phyloP scores from a whole-genome alignment of 2,113 vertebrate genomes.

The Trogon melanurus region DNA sequence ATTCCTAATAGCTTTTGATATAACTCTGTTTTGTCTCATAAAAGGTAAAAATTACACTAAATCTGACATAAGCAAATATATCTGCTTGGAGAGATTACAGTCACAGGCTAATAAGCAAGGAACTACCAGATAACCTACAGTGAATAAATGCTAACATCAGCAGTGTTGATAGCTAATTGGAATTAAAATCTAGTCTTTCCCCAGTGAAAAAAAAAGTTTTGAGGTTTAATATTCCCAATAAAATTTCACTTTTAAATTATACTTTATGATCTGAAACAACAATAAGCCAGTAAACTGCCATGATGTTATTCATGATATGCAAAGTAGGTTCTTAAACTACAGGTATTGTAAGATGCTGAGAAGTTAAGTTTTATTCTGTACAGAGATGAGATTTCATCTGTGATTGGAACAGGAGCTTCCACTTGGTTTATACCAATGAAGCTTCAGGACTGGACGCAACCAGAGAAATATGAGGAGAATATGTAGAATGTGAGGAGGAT shows the following conservation, averaged over 20 bases:
- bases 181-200: conserved; percentile 44
- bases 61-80: conserved; percentile 31
- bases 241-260: conserved; percentile 40
- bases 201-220: conserved; percentile 1
- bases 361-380: background rate
- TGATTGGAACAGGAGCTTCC: background rate
- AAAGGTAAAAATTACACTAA: conserved; percentile 35
- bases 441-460: background rate
- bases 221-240: background rate
- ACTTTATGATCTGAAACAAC: conserved; percentile 45
- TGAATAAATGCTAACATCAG: conserved; percentile 34
- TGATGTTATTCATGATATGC: conserved; percentile 18
- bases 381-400: background rate
- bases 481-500: background rate
- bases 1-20: conserved; percentile 33
- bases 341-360: background rate
- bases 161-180: conserved; percentile 32
- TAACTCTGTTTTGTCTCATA: conserved; percentile 17
- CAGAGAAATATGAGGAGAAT: background rate
- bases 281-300: conserved; percentile 22
- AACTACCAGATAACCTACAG: background rate
- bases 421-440: background rate
- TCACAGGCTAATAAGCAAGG: background rate
- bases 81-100: conserved; percentile 5
- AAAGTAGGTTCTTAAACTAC: background rate